These are phyloP conservation scores for Acanthiza pusilla DNA, from an alignment of 2,797 vertebrate species.

Conservation along the genomic window DNA sequence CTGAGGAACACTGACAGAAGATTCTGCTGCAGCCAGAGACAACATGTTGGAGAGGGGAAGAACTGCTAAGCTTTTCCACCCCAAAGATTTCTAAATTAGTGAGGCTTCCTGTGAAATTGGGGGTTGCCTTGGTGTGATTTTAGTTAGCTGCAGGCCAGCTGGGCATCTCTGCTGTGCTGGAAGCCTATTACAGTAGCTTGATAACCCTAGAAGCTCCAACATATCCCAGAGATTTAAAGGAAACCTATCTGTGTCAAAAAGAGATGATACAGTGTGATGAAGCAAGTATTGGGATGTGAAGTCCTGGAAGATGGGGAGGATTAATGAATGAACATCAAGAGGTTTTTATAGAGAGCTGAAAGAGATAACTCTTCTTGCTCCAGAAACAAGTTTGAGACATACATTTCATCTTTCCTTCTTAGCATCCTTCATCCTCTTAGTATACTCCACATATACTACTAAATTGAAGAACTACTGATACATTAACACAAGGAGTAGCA, in stretches of 20 bases:
- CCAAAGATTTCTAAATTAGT: neutral
- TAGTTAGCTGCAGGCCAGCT: neutral
- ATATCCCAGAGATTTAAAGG: slow-evolving; percentile 16
- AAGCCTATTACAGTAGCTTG: neutral
- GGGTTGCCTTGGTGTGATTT: neutral
- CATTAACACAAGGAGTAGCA: neutral
- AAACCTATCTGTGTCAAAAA: slow-evolving; percentile 12
- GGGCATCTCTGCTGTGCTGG: neutral
- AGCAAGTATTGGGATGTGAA: neutral
- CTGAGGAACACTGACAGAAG: neutral
- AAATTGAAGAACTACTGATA: neutral
- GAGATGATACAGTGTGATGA: neutral
- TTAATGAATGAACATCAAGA: slow-evolving; percentile 24
- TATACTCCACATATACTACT: neutral
- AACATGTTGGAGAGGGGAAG: neutral
- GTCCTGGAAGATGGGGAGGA: slow-evolving; percentile 11
- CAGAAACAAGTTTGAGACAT: neutral
- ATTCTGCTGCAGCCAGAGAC: neutral
- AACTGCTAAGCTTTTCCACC: neutral
- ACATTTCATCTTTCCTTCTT: neutral
- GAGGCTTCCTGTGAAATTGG: neutral
- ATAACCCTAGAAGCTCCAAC: slow-evolving; percentile 25
- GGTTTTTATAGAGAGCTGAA: neutral
- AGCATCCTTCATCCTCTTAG: neutral
- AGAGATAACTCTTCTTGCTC: neutral